Base-by-base conservation (phyloP, 2,888 invertebrate genomes). In the Idaea biselata region DNA sequence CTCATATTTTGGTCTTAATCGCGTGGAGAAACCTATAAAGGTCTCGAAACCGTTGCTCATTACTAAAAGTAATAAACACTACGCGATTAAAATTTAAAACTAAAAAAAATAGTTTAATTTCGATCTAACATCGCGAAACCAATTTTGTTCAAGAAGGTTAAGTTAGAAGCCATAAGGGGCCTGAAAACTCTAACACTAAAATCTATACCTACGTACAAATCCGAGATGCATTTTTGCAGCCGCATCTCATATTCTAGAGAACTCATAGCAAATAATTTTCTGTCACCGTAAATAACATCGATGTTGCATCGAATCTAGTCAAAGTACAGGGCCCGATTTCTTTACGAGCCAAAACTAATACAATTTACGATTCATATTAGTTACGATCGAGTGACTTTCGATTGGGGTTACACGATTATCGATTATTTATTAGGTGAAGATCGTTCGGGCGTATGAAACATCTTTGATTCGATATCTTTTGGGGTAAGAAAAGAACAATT, bases 301-400 rank as follows among this genome's bases (percentile, higher is more conserved):
- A 14, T 44, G 44, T 11, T 14, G 3, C 11, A 44, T 11, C 44
- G 44, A 44, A 6, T 14, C 3, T 11, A 44, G 8, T 44, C 44
- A 44, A 44, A 44, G 44, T 44, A 66, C 71, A 68, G 76, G 87
- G 88, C 85, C 68, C 80, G 86, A 85, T 74, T 80, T 75, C 81
- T 87, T 89, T 88, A 89, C 82, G 86, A 88, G 63, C 84, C 83
- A 85, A 86, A 89, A 88, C 88, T 80, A 80, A 73, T 69, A 68
- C 73, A 75, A 86, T 86, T 86, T 84, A 86, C 82, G 82, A 83
- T 61, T 63, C 68, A 62, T 58, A 63, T 73, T 68, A 67, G 66
- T 64, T 59, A 67, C 66, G 60, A 62, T 67, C 66, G 62, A 67
- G 61, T 55, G 62, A 67, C 16, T 65, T 65, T 61, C 63, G 68